Evolutionary conservation across 2,113 vertebrate genomes (phyloP).

Genomic region (Electrona antarctica): DNA sequence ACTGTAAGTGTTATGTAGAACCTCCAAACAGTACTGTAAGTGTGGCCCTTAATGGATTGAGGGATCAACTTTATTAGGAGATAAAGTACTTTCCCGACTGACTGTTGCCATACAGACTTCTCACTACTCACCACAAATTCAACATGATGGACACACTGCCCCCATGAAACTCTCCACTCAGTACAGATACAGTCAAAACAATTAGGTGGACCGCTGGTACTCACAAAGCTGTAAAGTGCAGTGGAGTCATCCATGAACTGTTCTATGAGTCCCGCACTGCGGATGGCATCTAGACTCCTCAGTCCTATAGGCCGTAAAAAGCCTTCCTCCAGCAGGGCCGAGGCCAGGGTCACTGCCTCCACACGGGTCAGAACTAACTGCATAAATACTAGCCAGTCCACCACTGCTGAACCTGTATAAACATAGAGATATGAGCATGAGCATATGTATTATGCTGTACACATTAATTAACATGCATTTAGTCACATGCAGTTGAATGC

Average conservation of each 20-base stretch:
- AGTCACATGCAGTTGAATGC: not conserved
- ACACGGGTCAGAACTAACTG: conserved; percentile 82
- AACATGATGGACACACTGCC: too few relatives aligned
- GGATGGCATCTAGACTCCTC: conserved; percentile 81
- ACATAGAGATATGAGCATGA: not conserved
- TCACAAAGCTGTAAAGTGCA: conserved; percentile 90
- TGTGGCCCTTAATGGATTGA: too few relatives aligned
- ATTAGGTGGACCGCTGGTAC: conserved; percentile 46
- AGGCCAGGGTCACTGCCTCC: conserved; percentile 88
- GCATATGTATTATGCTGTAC: not conserved
- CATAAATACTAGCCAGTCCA: conserved; percentile 93
- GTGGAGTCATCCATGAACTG: conserved; percentile 93
- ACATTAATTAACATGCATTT: not conserved
- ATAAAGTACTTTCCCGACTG: too few relatives aligned
- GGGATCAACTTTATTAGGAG: too few relatives aligned
- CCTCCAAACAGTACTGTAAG: not conserved
- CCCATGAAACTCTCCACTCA: too few relatives aligned
- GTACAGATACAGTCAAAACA: not conserved
- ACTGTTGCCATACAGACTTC: too few relatives aligned
- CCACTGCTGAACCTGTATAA: conserved; percentile 85
- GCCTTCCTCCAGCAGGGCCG: conserved; percentile 90
- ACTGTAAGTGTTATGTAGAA: not conserved
- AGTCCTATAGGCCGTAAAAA: conserved; percentile 83
- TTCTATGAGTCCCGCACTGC: conserved; percentile 80
- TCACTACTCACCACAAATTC: too few relatives aligned